Evolutionary conservation across 2,888 invertebrate species (phyloP).

Genomic region (Luperina nickerlii): DNA sequence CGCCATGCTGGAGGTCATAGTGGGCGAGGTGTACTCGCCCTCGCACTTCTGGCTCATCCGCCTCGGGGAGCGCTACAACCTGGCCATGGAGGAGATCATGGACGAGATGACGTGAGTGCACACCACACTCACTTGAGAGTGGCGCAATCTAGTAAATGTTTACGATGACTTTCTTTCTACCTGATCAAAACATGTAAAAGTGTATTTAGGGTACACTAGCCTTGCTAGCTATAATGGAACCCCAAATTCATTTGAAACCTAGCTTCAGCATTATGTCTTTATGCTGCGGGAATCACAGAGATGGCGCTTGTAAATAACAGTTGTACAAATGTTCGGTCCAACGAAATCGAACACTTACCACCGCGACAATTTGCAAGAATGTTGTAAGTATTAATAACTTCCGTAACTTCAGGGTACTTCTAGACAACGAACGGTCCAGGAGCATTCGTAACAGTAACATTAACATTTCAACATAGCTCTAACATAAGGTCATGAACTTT

Average conservation of each 20-base stretch:
- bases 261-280: background rate
- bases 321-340: background rate
- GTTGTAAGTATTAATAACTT: background rate
- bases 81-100: slow-evolving; percentile 86
- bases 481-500: background rate
- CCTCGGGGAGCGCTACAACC: slow-evolving; percentile 75
- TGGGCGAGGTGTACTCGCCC: slow-evolving; percentile 90
- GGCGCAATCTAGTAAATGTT: background rate
- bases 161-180: background rate
- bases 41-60: slow-evolving; percentile 90
- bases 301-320: background rate
- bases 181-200: background rate
- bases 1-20: slow-evolving; percentile 81
- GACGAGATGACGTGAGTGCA: slow-evolving; percentile 87
- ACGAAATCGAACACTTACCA: background rate
- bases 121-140: background rate
- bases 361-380: background rate
- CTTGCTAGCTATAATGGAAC: background rate
- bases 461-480: background rate
- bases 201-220: background rate
- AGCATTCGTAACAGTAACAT: background rate
- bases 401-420: background rate
- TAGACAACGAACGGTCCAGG: background rate
- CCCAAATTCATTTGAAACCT: background rate
- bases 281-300: background rate